These are phyloP conservation scores for Actinernus sp. DNA, from an alignment of 92 coral and sea anemone genomes.

Conservation along the genomic window DNA sequence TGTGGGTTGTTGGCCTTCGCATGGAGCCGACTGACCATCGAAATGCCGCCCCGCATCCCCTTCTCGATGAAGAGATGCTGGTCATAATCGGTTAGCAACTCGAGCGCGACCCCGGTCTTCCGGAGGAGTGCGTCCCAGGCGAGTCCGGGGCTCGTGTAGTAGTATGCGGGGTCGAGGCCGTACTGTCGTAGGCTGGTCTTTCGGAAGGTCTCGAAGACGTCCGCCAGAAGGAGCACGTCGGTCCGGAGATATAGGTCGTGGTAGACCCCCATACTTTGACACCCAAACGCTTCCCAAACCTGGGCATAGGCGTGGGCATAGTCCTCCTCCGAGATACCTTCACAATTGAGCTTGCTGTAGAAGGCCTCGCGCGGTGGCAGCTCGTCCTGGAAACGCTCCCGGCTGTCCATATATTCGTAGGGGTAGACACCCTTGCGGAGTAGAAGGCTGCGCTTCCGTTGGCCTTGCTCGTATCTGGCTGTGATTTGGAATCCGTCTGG, in stretches of 20 bases:
- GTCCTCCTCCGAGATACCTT: constrained; percentile 30
- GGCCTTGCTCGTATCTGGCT: not conserved
- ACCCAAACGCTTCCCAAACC: constrained; percentile 19
- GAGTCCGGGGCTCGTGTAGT: constrained; percentile 29
- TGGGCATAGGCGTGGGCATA: constrained; percentile 27
- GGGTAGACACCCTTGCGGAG: constrained; percentile 19
- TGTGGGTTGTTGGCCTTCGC: constrained; percentile 47
- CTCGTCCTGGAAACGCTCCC: constrained; percentile 16
- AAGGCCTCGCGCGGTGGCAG: constrained; percentile 31
- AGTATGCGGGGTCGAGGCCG: constrained; percentile 58
- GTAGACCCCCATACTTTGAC: constrained; percentile 33
- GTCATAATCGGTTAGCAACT: constrained; percentile 33
- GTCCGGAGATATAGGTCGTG: constrained; percentile 12
- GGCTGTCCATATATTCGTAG: constrained; percentile 10
- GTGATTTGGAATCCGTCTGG: too few relatives aligned
- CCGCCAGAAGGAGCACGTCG: constrained; percentile 33
- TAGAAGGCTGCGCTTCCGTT: constrained; percentile 3
- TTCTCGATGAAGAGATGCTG: constrained; percentile 36
- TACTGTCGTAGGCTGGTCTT: constrained; percentile 41
- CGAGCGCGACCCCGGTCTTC: constrained; percentile 54
- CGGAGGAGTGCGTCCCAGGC: constrained; percentile 56
- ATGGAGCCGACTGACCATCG: constrained; percentile 31
- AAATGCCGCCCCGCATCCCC: constrained; percentile 49
- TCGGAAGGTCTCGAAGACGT: constrained; percentile 50
- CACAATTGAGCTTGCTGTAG: constrained; percentile 26